Evolutionary conservation across 2,888 invertebrate genomes (phyloP).

Genomic region (Tetheella fluctuosa): DNA sequence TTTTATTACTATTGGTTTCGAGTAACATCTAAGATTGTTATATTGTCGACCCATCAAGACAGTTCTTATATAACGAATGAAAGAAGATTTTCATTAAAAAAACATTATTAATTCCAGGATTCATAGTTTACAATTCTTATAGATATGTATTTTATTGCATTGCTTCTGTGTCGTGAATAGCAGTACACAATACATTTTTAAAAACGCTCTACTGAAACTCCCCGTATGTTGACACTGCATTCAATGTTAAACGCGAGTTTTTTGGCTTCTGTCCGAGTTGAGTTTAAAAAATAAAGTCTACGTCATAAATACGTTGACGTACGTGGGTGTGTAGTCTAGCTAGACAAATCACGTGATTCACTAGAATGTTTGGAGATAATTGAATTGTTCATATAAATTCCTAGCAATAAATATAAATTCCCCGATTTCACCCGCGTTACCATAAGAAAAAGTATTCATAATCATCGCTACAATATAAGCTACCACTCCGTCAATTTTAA

Average conservation of each 20-base stretch:
- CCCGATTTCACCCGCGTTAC: no score
- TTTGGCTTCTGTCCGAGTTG: background rate
- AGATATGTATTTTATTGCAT: no score
- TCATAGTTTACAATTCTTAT: no score
- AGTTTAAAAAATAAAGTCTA: slow-evolving; percentile 1
- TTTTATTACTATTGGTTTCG: no score
- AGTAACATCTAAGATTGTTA: no score
- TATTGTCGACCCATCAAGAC: no score
- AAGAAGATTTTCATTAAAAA: no score
- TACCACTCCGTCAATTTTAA: background rate
- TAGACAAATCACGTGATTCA: slow-evolving; percentile 3
- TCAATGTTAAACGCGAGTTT: slow-evolving; percentile 2
- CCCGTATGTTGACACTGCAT: background rate
- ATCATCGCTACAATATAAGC: background rate
- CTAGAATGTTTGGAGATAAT: background rate
- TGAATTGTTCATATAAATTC: slow-evolving; percentile 2
- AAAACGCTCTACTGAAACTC: background rate
- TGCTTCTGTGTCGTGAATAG: background rate
- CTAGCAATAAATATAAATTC: no score
- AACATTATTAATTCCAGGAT: no score
- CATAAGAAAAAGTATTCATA: no score
- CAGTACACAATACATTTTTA: background rate
- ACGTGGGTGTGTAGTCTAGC: background rate
- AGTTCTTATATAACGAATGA: no score
- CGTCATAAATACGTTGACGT: background rate